Base-by-base conservation (phyloP, 64 coral and sea anemone genomes). In the Exaiptasia diaphana region DNA sequence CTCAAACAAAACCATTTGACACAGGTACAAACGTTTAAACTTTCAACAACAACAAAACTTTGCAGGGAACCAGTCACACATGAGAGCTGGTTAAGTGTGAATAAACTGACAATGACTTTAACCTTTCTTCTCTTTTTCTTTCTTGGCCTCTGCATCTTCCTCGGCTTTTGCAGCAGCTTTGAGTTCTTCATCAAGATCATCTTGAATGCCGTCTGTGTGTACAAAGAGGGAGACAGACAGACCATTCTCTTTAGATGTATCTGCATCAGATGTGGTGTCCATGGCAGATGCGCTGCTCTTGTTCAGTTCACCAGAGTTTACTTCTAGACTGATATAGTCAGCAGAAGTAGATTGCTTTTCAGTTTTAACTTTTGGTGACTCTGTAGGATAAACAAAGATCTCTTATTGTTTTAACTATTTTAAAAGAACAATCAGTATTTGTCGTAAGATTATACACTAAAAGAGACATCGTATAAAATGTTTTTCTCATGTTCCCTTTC, bases 171-270 rank as follows among this genome's bases (percentile, higher is more conserved):
- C 85, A n/a, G 75, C 80, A 71, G 85, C 85, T 42, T 75, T 99
- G 54, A 99, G 49, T 69, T 99, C 95, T 20, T 99, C 95, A 77
- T 92, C 95, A 2, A 99, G 40, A 25, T 99, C 95, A 89, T 99
- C 95, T 76, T 99, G 95, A 4, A 99, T 36, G 37, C 91, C 95
- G 76, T 99, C 95, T 15, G 95, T 92, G 33, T 99, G 85, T 11
- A 99, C 95, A 82, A 92, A 92, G 36, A 99, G 41, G 23, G 95
- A 99, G 14, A 99, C 85, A 41, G 95, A 99, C 49, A 89, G 80
- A 61, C 90, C 90, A 31, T 87, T 91, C n/a, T 96, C 86, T 40
- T 78, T 91, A 18, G 88, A 92, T 5, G 53, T 50, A 50, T 99
- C 95, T 30, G 63, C 58, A 32, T 96, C 87, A 64, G 74, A 79